phyloP scores from a whole-genome alignment of 2,797 vertebrate genomes.

The Helostoma temminkii region DNA sequence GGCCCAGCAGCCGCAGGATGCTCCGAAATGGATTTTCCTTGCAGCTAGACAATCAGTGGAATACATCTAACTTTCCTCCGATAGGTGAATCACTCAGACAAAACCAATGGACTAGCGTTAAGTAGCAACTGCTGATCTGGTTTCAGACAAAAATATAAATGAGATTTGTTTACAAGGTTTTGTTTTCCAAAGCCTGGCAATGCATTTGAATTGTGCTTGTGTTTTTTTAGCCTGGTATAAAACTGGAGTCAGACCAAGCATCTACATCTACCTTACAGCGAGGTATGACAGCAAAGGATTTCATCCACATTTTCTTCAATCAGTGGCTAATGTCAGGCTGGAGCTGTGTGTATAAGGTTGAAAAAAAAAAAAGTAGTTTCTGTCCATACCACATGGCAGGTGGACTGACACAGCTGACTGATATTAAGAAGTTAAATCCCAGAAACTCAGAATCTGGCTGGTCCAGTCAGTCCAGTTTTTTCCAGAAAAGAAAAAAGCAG shows the following conservation, averaged over 20 bases:
- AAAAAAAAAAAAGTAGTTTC: conserved; percentile 10
- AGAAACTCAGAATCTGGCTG: conserved; percentile 5
- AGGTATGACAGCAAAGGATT: conserved; percentile 36
- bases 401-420: conserved; percentile 35
- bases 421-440: conserved; percentile 29
- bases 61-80: conserved; percentile 81
- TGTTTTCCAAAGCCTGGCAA: conserved; percentile 60
- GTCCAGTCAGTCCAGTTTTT: conserved; percentile 26
- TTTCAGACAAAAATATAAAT: conserved; percentile 71
- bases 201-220: conserved; percentile 69
- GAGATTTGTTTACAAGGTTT: conserved; percentile 57
- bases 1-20: conserved; percentile 81
- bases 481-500: conserved; percentile 5
- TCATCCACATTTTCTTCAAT: conserved; percentile 36
- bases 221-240: conserved; percentile 43
- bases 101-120: conserved; percentile 77
- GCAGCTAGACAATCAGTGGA: conserved; percentile 83
- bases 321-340: conserved; percentile 13
- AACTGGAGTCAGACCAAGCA: conserved; percentile 37
- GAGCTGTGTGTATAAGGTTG: conserved; percentile 20
- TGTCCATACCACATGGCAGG: conserved; percentile 19
- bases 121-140: conserved; percentile 72
- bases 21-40: conserved; percentile 82
- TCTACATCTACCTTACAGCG: conserved; percentile 25
- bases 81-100: conserved; percentile 80